A percentile compares a stretch with the other conserved stretches of the same genome.
phyloP scores from a whole-genome alignment of 2,888 invertebrate genomes.

The Eupeodes latifasciatus region DNA sequence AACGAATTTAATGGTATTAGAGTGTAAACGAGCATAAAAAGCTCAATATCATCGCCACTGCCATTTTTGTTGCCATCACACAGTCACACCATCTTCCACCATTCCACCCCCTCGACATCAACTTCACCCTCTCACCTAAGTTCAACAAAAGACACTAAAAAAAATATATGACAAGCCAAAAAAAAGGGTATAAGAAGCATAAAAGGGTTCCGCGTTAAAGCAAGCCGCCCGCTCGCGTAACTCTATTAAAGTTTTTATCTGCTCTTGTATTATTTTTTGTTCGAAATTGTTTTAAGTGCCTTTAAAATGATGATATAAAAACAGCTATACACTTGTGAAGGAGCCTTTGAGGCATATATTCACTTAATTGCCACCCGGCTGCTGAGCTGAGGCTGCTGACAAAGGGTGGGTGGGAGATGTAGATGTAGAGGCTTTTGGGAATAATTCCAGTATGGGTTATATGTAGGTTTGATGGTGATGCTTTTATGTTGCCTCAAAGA shows the following conservation, averaged over 20 bases:
- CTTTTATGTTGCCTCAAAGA: neutral
- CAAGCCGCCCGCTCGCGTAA: conserved; percentile 21
- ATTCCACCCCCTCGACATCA: neutral
- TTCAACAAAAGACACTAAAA: neutral
- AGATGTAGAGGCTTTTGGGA: conserved; percentile 3
- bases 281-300: conserved; percentile 63
- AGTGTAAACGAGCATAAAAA: conserved; percentile 73
- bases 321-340: conserved; percentile 41
- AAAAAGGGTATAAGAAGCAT: conserved; percentile 32
- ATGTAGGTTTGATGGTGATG: neutral
- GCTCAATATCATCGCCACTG: conserved; percentile 62
- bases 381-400: no score
- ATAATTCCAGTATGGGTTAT: neutral
- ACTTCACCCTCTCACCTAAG: neutral
- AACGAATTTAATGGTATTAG: conserved; percentile 71
- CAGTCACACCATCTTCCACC: neutral
- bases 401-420: no score
- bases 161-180: neutral
- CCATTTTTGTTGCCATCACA: neutral
- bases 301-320: conserved; percentile 66
- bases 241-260: conserved; percentile 58
- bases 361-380: conserved; percentile 47
- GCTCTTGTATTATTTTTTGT: conserved; percentile 28
- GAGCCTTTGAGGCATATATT: conserved; percentile 57
- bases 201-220: conserved; percentile 38